These are phyloP conservation scores for Anthonomus grandis DNA, from an alignment of 1,140 invertebrate genomes.

Conservation along the genomic window DNA sequence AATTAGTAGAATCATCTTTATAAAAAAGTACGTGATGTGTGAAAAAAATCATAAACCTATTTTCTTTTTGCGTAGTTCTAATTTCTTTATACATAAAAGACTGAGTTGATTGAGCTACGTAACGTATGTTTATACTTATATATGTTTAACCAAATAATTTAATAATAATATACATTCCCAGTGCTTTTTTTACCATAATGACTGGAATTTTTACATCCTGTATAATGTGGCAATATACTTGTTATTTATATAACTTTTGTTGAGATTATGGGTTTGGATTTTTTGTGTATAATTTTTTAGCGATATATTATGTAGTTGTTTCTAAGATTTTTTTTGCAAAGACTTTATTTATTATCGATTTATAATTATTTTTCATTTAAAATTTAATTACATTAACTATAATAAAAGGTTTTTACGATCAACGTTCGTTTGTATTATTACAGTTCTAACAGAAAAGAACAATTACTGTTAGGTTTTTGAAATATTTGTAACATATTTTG, in stretches of 20 bases:
- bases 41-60: slow-evolving; percentile 1
- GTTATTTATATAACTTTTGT: not conserved
- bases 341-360: slow-evolving; percentile 11
- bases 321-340: slow-evolving; percentile 1
- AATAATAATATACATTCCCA: slow-evolving; percentile 38
- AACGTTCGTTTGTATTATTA: not conserved
- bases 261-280: slow-evolving; percentile 22
- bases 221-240: slow-evolving; percentile 2
- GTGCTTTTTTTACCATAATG: slow-evolving; percentile 32
- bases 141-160: slow-evolving; percentile 5
- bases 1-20: too few species aligned
- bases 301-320: not conserved
- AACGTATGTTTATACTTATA: not conserved
- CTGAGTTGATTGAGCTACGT: not conserved
- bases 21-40: slow-evolving; percentile 5
- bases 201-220: slow-evolving; percentile 24
- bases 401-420: slow-evolving; percentile 15
- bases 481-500: too few species aligned
- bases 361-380: slow-evolving; percentile 8
- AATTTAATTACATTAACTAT: slow-evolving; percentile 16
- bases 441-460: too few species aligned
- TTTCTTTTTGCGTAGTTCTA: slow-evolving; percentile 2
- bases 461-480: too few species aligned
- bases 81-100: slow-evolving; percentile 7
- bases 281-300: slow-evolving; percentile 11